Evolutionary conservation across 1,140 invertebrate genomes (phyloP), one percentile per base, ranked within the genome.

Genomic region (Leptopilina boulardi): DNA sequence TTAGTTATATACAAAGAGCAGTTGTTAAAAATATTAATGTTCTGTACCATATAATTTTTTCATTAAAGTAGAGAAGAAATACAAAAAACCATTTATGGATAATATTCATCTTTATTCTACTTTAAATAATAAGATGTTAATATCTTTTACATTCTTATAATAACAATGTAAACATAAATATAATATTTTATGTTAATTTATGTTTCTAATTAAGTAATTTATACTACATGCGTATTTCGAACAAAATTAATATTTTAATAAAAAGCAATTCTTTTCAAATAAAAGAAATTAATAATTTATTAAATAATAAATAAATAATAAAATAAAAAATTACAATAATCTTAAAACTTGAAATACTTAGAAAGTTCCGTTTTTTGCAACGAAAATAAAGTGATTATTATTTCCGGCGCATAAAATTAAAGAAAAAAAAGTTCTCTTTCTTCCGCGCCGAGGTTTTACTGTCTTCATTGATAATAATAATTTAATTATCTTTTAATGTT

Each of bases 391-490:
- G 15, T n/a, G 44, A 51, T 1, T 51, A 18, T 51, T 51, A 18
- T 51, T 51, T 51, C 47, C 47, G n/a, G 47, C 6, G 47, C 6
- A 51, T 51, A 51, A 51, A 51, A 51, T n/a, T 38, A 51, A 38
- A 38, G 34, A 38, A 38, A 51, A 51, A 51, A 51, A 51, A 18
- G n/a, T 18, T 8, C 15, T 8, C 13, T 47, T 47, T 51, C 47
- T n/a, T 51, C n/a, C 34, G 34, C 34, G 3, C 5, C 5, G 9
- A 38, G 34, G 34, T 38, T 38, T 38, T 38, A 51, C 47, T 51
- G 47, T 66, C 21, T 66, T n/a, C 59, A 66, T 66, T 66, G 26
- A 66, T 66, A 38, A 38, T 38, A 38, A 38, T 30, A 30, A 66
- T 66, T 66, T 66, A 11, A 66, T 66, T 38, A 38, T 38, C 34